Conservation (phyloP, 2,113 vertebrate species). For the Microcebus ravelobensis region DNA sequence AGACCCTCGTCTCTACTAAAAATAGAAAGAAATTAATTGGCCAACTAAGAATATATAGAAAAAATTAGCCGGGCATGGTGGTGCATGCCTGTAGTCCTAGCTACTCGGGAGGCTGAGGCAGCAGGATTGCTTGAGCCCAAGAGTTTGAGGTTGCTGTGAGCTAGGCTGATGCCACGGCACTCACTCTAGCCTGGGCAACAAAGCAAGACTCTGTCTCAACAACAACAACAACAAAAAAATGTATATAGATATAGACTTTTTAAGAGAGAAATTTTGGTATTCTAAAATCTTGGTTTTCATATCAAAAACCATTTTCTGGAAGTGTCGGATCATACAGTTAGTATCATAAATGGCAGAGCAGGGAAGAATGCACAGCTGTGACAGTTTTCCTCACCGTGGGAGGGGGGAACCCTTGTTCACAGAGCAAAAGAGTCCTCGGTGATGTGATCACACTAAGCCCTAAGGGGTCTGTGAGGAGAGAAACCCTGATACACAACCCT, state of each 20-base stretch:
- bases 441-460: background rate
- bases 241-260: background rate
- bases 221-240: no score
- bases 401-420: background rate
- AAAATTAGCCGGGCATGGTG: no score
- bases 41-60: no score
- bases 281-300: constrained; percentile 6
- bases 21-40: no score
- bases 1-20: no score
- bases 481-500: background rate
- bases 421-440: background rate
- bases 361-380: background rate
- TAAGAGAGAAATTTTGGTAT: background rate
- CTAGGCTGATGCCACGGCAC: no score
- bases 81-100: no score
- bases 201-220: no score
- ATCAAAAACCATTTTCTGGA: background rate
- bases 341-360: background rate
- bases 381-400: background rate
- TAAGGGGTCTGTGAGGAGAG: background rate
- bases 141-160: no score
- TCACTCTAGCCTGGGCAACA: no score
- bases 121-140: no score
- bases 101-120: no score
- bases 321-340: background rate